Evolutionary conservation across 2,113 vertebrate species (phyloP), one percentile per base, ranked within the genome.

Genomic region (Otis tarda): DNA sequence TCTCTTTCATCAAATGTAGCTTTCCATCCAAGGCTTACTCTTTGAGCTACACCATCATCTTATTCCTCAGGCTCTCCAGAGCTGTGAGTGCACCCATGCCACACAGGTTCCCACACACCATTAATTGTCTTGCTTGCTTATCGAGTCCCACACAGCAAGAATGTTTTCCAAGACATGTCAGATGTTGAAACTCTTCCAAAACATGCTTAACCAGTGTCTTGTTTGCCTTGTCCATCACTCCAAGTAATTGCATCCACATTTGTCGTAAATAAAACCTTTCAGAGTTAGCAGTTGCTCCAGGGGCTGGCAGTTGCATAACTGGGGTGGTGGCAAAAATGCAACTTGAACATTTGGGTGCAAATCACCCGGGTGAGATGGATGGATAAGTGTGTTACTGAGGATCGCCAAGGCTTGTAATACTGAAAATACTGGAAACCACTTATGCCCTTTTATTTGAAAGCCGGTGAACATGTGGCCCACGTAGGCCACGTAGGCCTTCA

Each of bases 101-200:
- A 2, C 15, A 8, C 3, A 4, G 61, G 37, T 90, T 88, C 92
- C 55, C 93, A 50, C 85, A 65, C 37, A 41, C 33, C 59, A 50
- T 30, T 84, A 87, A 79, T 76, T 85, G 57, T 76, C 85, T 77
- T 55, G 23, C 53, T 85, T 85, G 59, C 7, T 90, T 87, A 82
- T 27, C 0, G 1, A 90, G 49, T 83, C 45, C 67, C 88, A 76
- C 0, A 0, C 30, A 65, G 49, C 63, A 90, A 74, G 45, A 88
- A 83, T 14, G 35, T 76, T 88, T 92, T 90, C 94, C 79, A 83
- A 85, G 55, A 53, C 33, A 12, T 27, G 23, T 82, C 53, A 73
- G 57, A 80, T 53, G 20, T 74, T 88, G 83, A 90, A 92, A 86
- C 37, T 69, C 41, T 88, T 86, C 79, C 86, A 89, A 86, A 92